Percentiles rank a stretch among this genome's conserved stretches.
phyloP scores from a whole-genome alignment of 1,140 invertebrate species.

The Drosophila sp. region DNA sequence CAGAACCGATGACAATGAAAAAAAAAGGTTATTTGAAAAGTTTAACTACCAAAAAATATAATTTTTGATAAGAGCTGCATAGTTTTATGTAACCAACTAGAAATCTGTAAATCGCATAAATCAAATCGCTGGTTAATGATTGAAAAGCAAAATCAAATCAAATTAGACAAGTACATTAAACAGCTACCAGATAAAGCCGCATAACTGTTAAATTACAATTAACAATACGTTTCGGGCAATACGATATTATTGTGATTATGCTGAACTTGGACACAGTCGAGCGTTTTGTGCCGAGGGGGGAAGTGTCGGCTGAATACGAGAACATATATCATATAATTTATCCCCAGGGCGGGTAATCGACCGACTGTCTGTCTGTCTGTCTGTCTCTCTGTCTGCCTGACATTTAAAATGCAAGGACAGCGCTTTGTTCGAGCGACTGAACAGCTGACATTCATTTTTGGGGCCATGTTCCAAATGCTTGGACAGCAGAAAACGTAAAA shows the following conservation, averaged over 20 bases:
- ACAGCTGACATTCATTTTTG: constrained; percentile 58
- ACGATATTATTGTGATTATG: constrained; percentile 54
- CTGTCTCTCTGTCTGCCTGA: constrained; percentile 45
- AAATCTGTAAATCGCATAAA: too few species aligned
- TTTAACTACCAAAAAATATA: too few species aligned
- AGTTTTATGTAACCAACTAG: too few species aligned
- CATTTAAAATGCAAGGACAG: constrained; percentile 76
- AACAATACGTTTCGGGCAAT: constrained; percentile 16
- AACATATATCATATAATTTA: constrained; percentile 69
- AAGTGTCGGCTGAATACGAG: constrained; percentile 43
- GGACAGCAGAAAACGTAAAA: constrained; percentile 60
- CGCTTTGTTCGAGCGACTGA: constrained; percentile 64
- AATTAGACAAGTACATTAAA: not conserved
- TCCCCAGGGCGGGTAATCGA: constrained; percentile 44
- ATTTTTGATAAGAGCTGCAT: too few species aligned
- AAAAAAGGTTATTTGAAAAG: too few species aligned
- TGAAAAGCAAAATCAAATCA: constrained; percentile 1
- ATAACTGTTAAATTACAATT: constrained; percentile 48
- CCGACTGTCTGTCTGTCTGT: not conserved
- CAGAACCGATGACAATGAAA: too few species aligned
- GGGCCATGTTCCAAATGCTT: constrained; percentile 17
- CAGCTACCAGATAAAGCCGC: constrained; percentile 31
- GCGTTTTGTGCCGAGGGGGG: not conserved
- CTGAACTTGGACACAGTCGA: too few species aligned
- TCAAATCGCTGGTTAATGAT: constrained; percentile 7